Conservation (phyloP, 2,888 invertebrate species). For the Pachymerium ferrugineum region DNA sequence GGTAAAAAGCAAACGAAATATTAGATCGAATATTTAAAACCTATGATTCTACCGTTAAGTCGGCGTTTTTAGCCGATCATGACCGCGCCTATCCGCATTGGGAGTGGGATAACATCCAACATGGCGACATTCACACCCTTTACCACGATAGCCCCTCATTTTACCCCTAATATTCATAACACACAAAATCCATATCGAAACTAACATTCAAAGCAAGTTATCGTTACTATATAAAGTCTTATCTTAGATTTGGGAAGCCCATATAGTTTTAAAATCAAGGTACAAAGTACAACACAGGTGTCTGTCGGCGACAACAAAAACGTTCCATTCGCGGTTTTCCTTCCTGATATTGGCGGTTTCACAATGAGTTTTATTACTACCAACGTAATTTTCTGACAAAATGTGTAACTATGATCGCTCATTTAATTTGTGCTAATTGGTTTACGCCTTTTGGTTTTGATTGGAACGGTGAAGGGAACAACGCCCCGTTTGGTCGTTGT, state of each 20-base stretch:
- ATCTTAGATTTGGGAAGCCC: too few species aligned
- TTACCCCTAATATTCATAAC: background rate
- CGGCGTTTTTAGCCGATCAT: background rate
- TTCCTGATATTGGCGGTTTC: too few species aligned
- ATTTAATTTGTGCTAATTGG: background rate
- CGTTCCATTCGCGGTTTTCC: too few species aligned
- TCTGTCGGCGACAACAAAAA: too few species aligned
- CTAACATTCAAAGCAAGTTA: too few species aligned
- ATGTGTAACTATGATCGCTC: background rate
- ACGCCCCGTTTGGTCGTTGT: background rate
- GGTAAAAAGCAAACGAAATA: background rate
- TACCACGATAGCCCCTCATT: background rate
- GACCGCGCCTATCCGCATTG: slow-evolving; percentile 1
- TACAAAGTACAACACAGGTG: too few species aligned
- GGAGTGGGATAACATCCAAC: background rate
- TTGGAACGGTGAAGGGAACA: background rate
- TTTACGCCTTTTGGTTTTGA: background rate
- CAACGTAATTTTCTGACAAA: too few species aligned
- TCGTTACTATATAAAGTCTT: too few species aligned
- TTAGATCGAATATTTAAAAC: background rate
- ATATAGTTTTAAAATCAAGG: too few species aligned
- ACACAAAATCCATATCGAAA: background rate
- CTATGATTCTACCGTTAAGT: background rate
- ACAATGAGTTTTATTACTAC: too few species aligned
- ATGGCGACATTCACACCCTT: background rate